phyloP scores from a whole-genome alignment of 2,888 invertebrate species.

The Drosophila niveifrons region DNA sequence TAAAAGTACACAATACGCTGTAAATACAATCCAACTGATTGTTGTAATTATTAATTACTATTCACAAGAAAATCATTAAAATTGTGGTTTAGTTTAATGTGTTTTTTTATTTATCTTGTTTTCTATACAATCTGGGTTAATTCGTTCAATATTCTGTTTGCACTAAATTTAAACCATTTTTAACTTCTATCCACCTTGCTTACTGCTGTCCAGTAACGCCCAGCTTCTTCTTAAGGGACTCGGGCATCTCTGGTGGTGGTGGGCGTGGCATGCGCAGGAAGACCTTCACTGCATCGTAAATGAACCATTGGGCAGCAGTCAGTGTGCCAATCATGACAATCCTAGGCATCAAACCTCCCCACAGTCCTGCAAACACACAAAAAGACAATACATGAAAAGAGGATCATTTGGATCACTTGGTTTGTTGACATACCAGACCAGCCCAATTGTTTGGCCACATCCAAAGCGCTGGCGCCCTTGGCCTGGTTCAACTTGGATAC shows the following conservation, averaged over 20 bases:
- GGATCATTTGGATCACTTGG: not conserved
- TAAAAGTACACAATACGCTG: too few species aligned
- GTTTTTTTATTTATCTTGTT: slow-evolving; percentile 64
- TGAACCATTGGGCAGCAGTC: slow-evolving; percentile 97
- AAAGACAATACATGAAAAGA: not conserved
- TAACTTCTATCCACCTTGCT: slow-evolving; percentile 44
- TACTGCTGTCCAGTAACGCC: slow-evolving; percentile 78
- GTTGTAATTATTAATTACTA: too few species aligned
- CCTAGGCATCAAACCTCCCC: slow-evolving; percentile 93
- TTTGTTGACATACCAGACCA: slow-evolving; percentile 85
- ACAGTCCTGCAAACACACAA: slow-evolving; percentile 87
- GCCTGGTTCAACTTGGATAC: slow-evolving; percentile 98
- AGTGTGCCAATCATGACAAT: slow-evolving; percentile 97
- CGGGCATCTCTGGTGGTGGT: slow-evolving; percentile 96
- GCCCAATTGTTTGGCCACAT: slow-evolving; percentile 91
- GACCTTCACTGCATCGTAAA: slow-evolving; percentile 96
- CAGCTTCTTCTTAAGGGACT: slow-evolving; percentile 91
- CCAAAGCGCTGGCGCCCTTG: slow-evolving; percentile 90
- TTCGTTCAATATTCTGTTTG: slow-evolving; percentile 56
- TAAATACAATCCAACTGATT: not conserved
- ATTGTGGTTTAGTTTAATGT: slow-evolving; percentile 24
- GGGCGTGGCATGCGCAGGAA: slow-evolving; percentile 92
- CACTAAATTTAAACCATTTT: slow-evolving; percentile 58
- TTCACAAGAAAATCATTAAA: not conserved
- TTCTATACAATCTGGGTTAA: slow-evolving; percentile 56